Percentiles rank a stretch among this genome's conserved stretches.
phyloP scores from a whole-genome alignment of 2,113 vertebrate genomes.

The Hymenochirus boettgeri region DNA sequence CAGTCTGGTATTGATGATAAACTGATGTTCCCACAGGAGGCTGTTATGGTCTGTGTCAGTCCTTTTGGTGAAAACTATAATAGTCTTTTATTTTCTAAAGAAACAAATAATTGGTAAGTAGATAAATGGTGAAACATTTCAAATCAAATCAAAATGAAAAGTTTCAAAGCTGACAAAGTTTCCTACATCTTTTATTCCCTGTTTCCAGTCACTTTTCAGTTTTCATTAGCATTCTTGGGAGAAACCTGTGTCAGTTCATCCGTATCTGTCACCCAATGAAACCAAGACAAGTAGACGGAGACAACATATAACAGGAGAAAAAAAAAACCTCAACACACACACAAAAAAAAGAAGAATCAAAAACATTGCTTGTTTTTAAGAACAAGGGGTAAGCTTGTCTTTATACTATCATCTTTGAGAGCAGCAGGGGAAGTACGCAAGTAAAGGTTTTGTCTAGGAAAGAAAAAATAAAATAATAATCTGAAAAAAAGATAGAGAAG shows the following conservation, averaged over 20 bases:
- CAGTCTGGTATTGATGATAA: neutral
- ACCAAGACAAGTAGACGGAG: conserved; percentile 36
- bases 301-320: conserved; percentile 49
- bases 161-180: conserved; percentile 5
- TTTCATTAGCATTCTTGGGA: neutral
- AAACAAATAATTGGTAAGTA: neutral
- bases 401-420: conserved; percentile 74
- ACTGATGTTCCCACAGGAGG: neutral
- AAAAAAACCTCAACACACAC: conserved; percentile 42
- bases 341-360: conserved; percentile 58
- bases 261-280: conserved; percentile 1
- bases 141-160: neutral
- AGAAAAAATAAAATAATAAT: conserved; percentile 36
- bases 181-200: neutral
- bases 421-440: conserved; percentile 69
- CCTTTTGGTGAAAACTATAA: neutral
- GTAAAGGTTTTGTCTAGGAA: conserved; percentile 59
- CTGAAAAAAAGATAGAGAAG: conserved; percentile 54
- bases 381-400: conserved; percentile 72
- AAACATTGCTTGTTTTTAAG: conserved; percentile 66
- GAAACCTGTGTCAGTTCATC: neutral
- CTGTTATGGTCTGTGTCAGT: neutral
- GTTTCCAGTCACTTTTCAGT: neutral
- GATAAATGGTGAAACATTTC: neutral
- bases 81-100: neutral